phyloP scores from a whole-genome alignment of 1,140 invertebrate genomes.

The Physella acuta region DNA sequence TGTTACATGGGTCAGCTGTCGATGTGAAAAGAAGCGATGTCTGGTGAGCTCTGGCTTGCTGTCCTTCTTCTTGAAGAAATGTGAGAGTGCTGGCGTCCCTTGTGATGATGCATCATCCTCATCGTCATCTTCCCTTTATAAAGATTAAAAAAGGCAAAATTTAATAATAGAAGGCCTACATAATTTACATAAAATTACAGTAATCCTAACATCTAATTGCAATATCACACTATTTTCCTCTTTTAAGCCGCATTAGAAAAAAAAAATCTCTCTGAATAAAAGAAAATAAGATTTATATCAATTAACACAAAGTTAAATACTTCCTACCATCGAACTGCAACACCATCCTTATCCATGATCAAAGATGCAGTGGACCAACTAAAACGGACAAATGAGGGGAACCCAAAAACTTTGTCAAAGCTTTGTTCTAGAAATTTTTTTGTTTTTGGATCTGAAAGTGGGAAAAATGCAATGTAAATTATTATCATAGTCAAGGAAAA shows the following conservation, averaged over 20 bases:
- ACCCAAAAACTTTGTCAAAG: constrained; percentile 92
- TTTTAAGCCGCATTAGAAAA: background rate
- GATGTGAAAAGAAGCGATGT: constrained; percentile 53
- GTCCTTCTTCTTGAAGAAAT: constrained; percentile 42
- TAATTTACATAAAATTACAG: too few relatives aligned
- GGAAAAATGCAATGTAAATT: constrained; percentile 6
- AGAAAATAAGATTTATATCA: too few relatives aligned
- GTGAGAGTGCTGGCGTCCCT: constrained; percentile 38
- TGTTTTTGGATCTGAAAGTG: constrained; percentile 81
- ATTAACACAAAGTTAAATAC: background rate
- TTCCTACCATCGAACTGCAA: constrained; percentile 57
- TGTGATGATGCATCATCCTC: constrained; percentile 44
- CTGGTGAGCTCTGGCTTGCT: constrained; percentile 38
- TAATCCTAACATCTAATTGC: too few relatives aligned
- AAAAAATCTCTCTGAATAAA: too few relatives aligned
- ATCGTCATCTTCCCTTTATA: constrained; percentile 53
- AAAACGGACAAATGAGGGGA: constrained; percentile 90
- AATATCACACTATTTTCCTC: too few relatives aligned
- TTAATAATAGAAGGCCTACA: background rate
- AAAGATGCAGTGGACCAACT: constrained; percentile 94
- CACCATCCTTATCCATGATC: constrained; percentile 75
- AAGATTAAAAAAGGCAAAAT: background rate
- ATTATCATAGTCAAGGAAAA: too few relatives aligned
- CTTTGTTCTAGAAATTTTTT: constrained; percentile 85
- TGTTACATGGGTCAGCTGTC: constrained; percentile 44